phyloP scores from a whole-genome alignment of 2,113 vertebrate genomes.

The Pygoscelis adeliae region DNA sequence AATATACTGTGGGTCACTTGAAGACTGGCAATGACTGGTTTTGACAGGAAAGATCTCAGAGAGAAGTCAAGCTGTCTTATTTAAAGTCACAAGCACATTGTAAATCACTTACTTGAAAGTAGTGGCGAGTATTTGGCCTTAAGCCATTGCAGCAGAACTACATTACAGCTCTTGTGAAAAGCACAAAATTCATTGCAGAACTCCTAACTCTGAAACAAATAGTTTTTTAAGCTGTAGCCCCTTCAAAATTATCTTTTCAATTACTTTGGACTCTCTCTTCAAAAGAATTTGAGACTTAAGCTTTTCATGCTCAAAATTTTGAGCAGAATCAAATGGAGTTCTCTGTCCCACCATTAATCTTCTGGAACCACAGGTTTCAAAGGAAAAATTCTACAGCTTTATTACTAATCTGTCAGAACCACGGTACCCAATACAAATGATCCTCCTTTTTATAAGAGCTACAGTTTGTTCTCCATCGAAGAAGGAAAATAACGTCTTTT shows the following conservation, averaged over 20 bases:
- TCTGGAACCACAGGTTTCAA: background rate
- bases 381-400: background rate
- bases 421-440: background rate
- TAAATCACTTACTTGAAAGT: background rate
- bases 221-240: background rate
- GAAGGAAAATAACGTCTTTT: background rate
- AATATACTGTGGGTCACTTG: background rate
- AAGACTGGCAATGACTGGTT: background rate
- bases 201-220: conserved; percentile 2
- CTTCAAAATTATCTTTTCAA: conserved; percentile 22
- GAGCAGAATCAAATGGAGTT: background rate
- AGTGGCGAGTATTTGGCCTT: background rate
- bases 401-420: conserved; percentile 11
- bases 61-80: background rate
- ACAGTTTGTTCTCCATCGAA: background rate
- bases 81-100: background rate
- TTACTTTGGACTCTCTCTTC: background rate
- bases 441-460: background rate
- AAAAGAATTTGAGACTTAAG: conserved; percentile 26
- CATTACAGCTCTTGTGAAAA: background rate
- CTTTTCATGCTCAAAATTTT: background rate
- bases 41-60: background rate
- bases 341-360: background rate
- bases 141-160: background rate
- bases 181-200: background rate